Percentiles rank a stretch among this genome's conserved stretches.
phyloP scores from a whole-genome alignment of 2,797 vertebrate species.

The Crocidura indochinensis region DNA sequence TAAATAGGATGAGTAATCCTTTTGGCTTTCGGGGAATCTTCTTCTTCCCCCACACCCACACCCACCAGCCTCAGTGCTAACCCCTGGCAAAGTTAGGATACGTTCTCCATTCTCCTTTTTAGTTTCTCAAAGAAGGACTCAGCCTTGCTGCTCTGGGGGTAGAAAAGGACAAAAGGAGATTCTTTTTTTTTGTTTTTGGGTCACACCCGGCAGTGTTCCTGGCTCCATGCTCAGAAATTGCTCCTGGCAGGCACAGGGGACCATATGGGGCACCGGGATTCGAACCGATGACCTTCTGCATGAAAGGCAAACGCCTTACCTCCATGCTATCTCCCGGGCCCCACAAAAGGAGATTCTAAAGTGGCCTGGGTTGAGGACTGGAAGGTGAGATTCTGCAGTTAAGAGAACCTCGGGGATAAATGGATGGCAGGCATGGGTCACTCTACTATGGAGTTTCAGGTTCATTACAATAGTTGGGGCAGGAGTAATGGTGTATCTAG shows the following conservation, averaged over 20 bases:
- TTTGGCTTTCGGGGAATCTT: neutral
- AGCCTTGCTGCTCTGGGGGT: neutral
- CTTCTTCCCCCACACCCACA: neutral
- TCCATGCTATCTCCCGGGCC: too few species aligned
- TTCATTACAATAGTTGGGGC: neutral
- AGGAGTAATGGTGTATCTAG: neutral
- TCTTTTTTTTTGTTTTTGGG: too few species aligned
- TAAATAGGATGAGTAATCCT: conserved; percentile 2
- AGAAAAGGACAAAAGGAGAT: conserved; percentile 1
- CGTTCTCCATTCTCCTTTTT: neutral
- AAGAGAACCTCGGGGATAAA: neutral
- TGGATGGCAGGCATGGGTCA: neutral
- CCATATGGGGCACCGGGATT: too few species aligned
- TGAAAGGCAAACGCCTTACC: too few species aligned
- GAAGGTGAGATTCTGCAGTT: neutral
- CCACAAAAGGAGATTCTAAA: neutral
- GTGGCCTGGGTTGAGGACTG: neutral
- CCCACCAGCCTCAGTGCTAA: neutral
- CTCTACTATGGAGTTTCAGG: neutral
- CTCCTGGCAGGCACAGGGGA: too few species aligned
- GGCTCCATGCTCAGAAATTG: too few species aligned
- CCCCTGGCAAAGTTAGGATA: neutral
- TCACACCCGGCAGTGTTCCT: too few species aligned
- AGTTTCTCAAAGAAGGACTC: conserved; percentile 27
- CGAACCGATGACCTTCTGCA: too few species aligned